Percentiles rank a stretch among this genome's conserved stretches.
Evolutionary conservation across 1,140 invertebrate genomes (phyloP).

Genomic region (Brachionus sp.): DNA sequence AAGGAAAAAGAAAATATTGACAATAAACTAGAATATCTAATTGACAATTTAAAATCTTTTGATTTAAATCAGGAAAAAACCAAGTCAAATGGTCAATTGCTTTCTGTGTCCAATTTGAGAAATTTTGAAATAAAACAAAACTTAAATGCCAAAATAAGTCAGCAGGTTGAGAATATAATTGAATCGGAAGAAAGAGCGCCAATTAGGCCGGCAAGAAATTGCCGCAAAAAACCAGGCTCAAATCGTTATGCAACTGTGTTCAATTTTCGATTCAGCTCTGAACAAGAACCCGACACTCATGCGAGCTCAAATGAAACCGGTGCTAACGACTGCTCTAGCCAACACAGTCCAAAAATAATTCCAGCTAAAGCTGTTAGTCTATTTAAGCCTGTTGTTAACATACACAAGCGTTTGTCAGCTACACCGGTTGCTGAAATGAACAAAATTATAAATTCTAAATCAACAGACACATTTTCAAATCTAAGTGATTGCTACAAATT

Average conservation of each 20-base stretch:
- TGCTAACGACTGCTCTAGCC: not conserved
- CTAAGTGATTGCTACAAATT: not conserved
- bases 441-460: constrained; percentile 6
- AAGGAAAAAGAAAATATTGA: not conserved
- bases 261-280: not conserved
- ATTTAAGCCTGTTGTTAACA: constrained; percentile 28
- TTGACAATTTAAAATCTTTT: not conserved
- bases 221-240: not conserved
- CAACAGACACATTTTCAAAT: constrained; percentile 27
- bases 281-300: not conserved
- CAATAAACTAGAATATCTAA: not conserved
- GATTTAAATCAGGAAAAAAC: not conserved
- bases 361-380: not conserved
- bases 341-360: not conserved
- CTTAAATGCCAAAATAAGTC: constrained; percentile 12
- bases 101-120: not conserved
- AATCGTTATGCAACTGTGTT: constrained; percentile 7
- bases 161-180: not conserved
- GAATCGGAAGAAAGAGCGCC: not conserved
- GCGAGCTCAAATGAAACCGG: not conserved
- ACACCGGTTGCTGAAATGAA: constrained; percentile 6
- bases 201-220: not conserved
- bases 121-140: not conserved
- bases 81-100: not conserved
- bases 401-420: constrained; percentile 1